Base-by-base conservation (phyloP, 2,888 invertebrate genomes). In the Ptycholaimellus sp. region DNA sequence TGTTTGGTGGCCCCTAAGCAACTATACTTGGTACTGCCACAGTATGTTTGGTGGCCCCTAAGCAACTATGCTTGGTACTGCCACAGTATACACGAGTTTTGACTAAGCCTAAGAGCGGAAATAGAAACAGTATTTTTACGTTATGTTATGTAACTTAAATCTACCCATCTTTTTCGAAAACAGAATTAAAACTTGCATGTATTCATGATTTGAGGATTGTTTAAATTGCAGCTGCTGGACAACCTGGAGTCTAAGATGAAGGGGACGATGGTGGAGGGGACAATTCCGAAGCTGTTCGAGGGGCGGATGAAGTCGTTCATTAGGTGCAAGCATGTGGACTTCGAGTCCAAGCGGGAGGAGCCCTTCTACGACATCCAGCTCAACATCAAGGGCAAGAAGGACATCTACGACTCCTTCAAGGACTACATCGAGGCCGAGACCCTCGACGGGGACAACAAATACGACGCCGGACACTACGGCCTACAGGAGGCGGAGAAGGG, bases 201-300 rank as follows among this genome's bases (percentile, higher is more conserved):
- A n/a, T n/a, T n/a, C n/a, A n/a, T n/a, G n/a, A n/a, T n/a, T n/a
- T n/a, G n/a, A n/a, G n/a, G n/a, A n/a, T 13, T 13, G 16, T 35
- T 13, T 19, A 11, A 35, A 6, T 57, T 73, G 69, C 69, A 79
- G 51, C 67, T 93, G 19, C 65, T 96, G 52, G 93, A 96, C 62
- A 96, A 96, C 62, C 67, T 96, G 59, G 96, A 96, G 60, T 87
- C 80, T 54, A 90, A 96, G 67, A 96, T 96, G 96, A 93, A 93
- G 60, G 82, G 82, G 30, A 96, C 93, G 1, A 81, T 81, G 57
- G 83, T 46, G n/a, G 90, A 90, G 60, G 87, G 87, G 42, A 85
- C 85, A 6, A 87, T 93, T 47, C 90, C 90, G 27, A 76, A 79
- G 47, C 65, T 93, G 39, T 93, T 93, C 57, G 87, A 90, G 61